Base-by-base conservation (phyloP, 2,888 invertebrate species). In the Atrina japonica region DNA sequence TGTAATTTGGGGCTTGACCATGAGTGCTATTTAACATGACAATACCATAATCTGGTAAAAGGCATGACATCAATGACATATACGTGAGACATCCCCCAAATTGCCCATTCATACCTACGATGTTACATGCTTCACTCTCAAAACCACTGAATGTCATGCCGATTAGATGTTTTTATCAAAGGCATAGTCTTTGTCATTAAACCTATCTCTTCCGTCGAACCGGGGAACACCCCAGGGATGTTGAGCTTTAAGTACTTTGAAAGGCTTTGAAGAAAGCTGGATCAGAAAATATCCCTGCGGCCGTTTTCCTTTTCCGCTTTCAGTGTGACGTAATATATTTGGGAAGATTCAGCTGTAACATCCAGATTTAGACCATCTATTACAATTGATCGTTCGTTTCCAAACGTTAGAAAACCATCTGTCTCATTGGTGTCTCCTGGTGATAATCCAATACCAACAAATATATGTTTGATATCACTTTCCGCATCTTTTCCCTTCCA, bases 81-180 rank as follows among this genome's bases (percentile, higher is more conserved):
- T 75, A 84, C 21, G 82, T n/a, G 77, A 14, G 72, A 56, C 7
- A 73, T 78, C 7, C 85, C 85, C 16, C n/a, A n/a, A n/a, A 85
- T 71, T 0, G 77, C 82, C 84, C 84, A 85, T 53, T 84, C 83
- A 70, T 84, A 9, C 78, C 70, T 2, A 73, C 56, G 3, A 85
- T 83, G 47, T 77, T 78, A 61, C 85, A 85, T 7, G 78, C 76
- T 55, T 83, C 77, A 68, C 83, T 83, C 55, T 81, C 76, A 73
- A 85, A 85, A 1, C 85, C 85, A 43, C 66, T 69, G 60, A 85
- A 85, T 21, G 80, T 76, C 23, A 83, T 78, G 7, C 79, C 83
- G 11, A 85, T n/a, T 52, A 3, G 85, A 81, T 11, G 81, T n/a
- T 71, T 16, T 65, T 78, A 59, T 85, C 85, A 41, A 52, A 41